Evolutionary conservation across 2,888 invertebrate species (phyloP).

Genomic region (Zaprionus obscuricornis): DNA sequence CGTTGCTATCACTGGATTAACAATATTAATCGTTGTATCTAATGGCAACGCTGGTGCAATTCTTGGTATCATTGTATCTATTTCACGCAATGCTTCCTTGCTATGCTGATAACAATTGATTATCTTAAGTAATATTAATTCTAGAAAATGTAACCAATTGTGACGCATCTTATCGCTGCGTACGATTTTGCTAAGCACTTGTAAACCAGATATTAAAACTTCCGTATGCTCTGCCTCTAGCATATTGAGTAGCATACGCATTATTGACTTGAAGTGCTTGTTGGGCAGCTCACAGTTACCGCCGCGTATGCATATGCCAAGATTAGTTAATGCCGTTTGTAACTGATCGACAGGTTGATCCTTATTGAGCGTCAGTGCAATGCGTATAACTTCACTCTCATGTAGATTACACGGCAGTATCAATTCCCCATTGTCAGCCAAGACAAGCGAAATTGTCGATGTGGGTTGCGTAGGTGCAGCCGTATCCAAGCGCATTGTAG

Average conservation of each 20-base stretch:
- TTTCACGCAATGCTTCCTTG: conserved; percentile 91
- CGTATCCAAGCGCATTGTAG: conserved; percentile 82
- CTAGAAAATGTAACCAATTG: conserved; percentile 94
- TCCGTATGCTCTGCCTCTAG: conserved; percentile 85
- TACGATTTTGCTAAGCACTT: conserved; percentile 93
- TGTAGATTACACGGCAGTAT: conserved; percentile 85
- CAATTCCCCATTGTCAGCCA: conserved; percentile 85
- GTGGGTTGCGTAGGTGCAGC: conserved; percentile 28
- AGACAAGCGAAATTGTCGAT: conserved; percentile 82
- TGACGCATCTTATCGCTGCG: conserved; percentile 89
- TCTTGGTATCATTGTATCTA: conserved; percentile 91
- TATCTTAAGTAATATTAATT: conserved; percentile 94
- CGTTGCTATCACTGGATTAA: conserved; percentile 93
- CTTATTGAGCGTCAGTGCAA: conserved; percentile 80
- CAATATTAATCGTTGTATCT: conserved; percentile 88
- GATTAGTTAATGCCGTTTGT: conserved; percentile 83
- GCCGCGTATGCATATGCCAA: conserved; percentile 84
- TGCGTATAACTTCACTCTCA: conserved; percentile 84
- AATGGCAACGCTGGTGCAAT: conserved; percentile 93
- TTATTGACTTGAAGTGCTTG: conserved; percentile 86
- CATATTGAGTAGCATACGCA: conserved; percentile 91
- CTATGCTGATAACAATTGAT: conserved; percentile 92
- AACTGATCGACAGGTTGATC: conserved; percentile 79
- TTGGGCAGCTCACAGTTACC: conserved; percentile 84
- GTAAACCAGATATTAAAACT: conserved; percentile 90